Evolutionary conservation across 2,888 invertebrate species (phyloP), one percentile per base, ranked within the genome.

Genomic region (Cryptophagus acutangulus): DNA sequence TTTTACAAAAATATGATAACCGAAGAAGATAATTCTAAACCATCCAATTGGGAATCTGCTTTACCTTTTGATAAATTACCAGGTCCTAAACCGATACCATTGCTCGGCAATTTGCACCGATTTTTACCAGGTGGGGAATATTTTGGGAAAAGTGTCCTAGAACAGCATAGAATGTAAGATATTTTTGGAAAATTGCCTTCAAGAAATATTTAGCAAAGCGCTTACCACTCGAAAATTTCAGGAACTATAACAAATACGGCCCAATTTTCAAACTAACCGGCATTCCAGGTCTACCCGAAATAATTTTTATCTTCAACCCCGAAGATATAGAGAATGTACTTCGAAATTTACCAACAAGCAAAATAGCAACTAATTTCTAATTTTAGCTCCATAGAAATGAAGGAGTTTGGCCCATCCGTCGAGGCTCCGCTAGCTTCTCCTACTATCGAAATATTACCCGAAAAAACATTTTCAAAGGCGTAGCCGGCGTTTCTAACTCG

Each of bases 401-500:
- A 54, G 74, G 75, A 2, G 41, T 51, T 4, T 72, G 70, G 66
- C 75, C 75, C 0, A 35, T 46, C 2, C 61, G 74, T 36, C 53
- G 63, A 1, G 65, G 66, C 0, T 48, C 70, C 24, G 67, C 70
- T 6, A 54, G 67, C 0, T 49, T 74, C 15, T 45, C 48, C 3
- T 55, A 69, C 42, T 74, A 74, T 51, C 59, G 72, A 6, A 54
- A 54, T 5, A 53, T 59, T 44, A 41, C 62, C 8, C 63, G 72
- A 14, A 61, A 67, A 3, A 66, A 70, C 40, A 43, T 73, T 2
- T 74, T 71, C 45, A 55, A 50, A 34, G 51, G 44, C 14, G 36
- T 44, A 5, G 46, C 44, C 16, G 54, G 54, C 12, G 36, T 54
- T 2, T 49, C 58, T 3, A 46, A 57, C 9, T 58, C 60, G 67